A percentile compares a stretch with the other conserved stretches of the same genome.
Conservation (phyloP, 2,797 vertebrate species). For the Monodelphis domestica region DNA sequence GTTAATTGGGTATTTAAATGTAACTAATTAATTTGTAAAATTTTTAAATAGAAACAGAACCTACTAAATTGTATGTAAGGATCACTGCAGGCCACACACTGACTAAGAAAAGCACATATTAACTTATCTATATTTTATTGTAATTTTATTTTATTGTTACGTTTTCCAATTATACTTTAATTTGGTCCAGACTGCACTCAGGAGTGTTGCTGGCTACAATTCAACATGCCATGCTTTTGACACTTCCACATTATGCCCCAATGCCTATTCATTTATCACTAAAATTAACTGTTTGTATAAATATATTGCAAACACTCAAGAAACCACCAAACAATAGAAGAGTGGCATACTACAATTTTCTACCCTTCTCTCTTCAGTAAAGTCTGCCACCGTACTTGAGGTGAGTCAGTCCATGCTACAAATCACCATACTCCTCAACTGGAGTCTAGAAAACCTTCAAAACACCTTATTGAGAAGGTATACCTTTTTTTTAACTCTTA, state of each 20-base stretch:
- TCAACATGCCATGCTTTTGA: background rate
- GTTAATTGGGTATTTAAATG: too few species aligned
- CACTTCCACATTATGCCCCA: background rate
- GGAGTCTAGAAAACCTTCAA: background rate
- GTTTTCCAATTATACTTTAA: background rate
- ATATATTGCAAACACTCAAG: constrained; percentile 11
- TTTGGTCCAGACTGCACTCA: background rate
- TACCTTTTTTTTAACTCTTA: too few species aligned
- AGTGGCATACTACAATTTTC: background rate
- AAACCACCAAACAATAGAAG: background rate
- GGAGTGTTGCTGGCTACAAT: background rate
- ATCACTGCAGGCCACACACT: background rate
- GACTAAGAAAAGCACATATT: background rate
- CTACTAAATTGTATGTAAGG: background rate
- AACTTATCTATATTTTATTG: background rate
- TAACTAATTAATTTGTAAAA: too few species aligned
- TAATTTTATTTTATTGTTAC: background rate
- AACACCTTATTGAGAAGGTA: constrained; percentile 4
- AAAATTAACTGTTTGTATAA: background rate
- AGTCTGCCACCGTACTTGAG: background rate
- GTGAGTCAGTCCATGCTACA: background rate
- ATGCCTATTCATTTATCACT: background rate
- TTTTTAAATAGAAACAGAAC: background rate
- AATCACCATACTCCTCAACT: background rate
- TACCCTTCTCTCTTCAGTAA: background rate